A percentile compares a stretch with the other conserved stretches of the same genome.
Conservation (phyloP, 2,797 vertebrate genomes). For the Agapornis canus region DNA sequence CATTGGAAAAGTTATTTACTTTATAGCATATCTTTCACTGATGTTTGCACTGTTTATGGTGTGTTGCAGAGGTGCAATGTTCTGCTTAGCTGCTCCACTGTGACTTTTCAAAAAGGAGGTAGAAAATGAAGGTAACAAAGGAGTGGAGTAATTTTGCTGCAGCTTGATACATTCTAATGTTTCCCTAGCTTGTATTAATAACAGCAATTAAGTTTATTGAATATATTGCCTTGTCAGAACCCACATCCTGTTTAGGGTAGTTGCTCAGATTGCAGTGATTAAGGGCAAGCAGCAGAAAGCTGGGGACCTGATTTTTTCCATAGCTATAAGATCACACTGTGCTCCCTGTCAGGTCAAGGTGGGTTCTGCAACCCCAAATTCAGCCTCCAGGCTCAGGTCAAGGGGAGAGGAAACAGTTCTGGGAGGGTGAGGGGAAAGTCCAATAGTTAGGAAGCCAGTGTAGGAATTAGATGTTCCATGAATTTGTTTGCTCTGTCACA, state of each 20-base stretch:
- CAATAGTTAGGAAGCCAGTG: background rate
- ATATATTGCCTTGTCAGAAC: conserved; percentile 16
- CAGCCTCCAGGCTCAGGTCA: fast-evolving
- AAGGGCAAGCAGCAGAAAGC: background rate
- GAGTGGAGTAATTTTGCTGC: conserved; percentile 11
- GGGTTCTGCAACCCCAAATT: background rate
- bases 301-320: background rate
- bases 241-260: conserved; percentile 21
- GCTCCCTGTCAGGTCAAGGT: background rate
- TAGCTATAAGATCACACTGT: background rate
- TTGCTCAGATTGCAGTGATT: background rate
- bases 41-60: background rate
- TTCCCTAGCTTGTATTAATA: conserved; percentile 38
- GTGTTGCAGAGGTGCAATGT: background rate
- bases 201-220: conserved; percentile 48
- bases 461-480: background rate
- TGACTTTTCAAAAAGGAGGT: background rate
- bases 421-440: background rate
- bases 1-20: background rate
- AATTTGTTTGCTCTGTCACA: background rate
- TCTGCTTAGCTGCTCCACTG: background rate
- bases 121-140: conserved; percentile 9
- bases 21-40: background rate
- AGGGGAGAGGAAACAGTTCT: background rate
- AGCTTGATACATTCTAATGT: conserved; percentile 16